Conservation (phyloP, 2,888 invertebrate species). For the Lasioglossum oenotherae region DNA sequence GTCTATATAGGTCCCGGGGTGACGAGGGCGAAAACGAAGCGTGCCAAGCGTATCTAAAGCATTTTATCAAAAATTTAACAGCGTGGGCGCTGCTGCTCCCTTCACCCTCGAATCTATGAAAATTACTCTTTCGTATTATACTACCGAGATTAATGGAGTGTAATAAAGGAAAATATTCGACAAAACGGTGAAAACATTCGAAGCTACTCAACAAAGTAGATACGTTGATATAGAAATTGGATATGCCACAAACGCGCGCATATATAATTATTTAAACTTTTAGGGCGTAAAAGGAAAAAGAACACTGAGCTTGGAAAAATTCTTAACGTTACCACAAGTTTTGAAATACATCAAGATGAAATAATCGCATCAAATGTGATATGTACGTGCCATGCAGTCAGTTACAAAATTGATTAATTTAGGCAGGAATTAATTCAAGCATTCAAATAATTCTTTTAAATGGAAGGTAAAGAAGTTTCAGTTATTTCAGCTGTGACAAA, state of each 20-base stretch:
- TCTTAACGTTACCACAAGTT: not conserved
- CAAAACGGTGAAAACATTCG: not conserved
- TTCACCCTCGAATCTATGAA: not conserved
- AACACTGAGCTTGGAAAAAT: not conserved
- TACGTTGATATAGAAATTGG: not conserved
- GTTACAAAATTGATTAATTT: too few species aligned
- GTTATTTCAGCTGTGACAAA: not conserved
- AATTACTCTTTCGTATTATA: not conserved
- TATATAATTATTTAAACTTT: not conserved
- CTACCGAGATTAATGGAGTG: not conserved
- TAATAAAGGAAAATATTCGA: not conserved
- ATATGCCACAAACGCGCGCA: not conserved
- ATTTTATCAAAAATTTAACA: constrained; percentile 75
- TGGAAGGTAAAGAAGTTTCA: not conserved
- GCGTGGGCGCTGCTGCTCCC: not conserved
- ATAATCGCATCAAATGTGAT: too few species aligned
- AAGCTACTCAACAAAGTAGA: not conserved
- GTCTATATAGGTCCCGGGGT: constrained; percentile 38
- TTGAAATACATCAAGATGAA: too few species aligned
- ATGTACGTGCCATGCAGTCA: too few species aligned
- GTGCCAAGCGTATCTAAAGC: constrained; percentile 66
- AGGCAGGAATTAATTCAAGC: too few species aligned
- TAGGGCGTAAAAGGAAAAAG: not conserved
- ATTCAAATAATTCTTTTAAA: not conserved
- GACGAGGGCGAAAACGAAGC: constrained; percentile 44